Conservation (phyloP, 2,797 vertebrate genomes). For the Amblyopsis hoosieri region DNA sequence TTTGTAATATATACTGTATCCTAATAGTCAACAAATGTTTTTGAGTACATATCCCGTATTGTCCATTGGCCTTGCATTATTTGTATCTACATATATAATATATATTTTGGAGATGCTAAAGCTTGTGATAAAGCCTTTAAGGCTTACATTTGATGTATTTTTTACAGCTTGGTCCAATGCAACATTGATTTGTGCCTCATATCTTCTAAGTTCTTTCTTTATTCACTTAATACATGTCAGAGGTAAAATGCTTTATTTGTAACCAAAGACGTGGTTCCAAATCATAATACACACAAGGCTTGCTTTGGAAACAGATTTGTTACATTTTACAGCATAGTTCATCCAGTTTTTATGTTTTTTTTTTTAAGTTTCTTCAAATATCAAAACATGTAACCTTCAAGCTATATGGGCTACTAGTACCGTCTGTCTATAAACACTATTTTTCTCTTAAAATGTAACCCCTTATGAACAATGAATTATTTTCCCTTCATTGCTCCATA, state of each 20-base stretch:
- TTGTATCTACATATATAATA: conserved; percentile 6
- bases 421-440: conserved; percentile 33
- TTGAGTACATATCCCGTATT: conserved; percentile 33
- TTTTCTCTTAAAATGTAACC: conserved; percentile 57
- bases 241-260: conserved; percentile 68
- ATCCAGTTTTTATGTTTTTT: conserved; percentile 36
- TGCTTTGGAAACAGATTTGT: conserved; percentile 51
- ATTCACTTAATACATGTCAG: conserved; percentile 39
- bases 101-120: conserved; percentile 31
- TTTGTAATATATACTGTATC: conserved; percentile 75
- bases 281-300: conserved; percentile 62
- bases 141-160: conserved; percentile 18
- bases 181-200: conserved; percentile 19
- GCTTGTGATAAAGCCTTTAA: conserved; percentile 30
- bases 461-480: conserved; percentile 45
- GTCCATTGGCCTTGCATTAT: conserved; percentile 45
- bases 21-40: conserved; percentile 54
- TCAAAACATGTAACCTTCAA: conserved; percentile 10
- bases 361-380: conserved; percentile 16
- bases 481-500: conserved; percentile 42
- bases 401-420: conserved; percentile 49
- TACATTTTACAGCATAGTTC: conserved; percentile 44
- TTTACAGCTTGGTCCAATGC: conserved; percentile 41
- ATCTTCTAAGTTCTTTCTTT: conserved; percentile 25
- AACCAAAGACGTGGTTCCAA: conserved; percentile 76